A percentile compares a stretch with the other conserved stretches of the same genome.
phyloP scores from a whole-genome alignment of 2,888 invertebrate species.

The Drosophila paracracens region DNA sequence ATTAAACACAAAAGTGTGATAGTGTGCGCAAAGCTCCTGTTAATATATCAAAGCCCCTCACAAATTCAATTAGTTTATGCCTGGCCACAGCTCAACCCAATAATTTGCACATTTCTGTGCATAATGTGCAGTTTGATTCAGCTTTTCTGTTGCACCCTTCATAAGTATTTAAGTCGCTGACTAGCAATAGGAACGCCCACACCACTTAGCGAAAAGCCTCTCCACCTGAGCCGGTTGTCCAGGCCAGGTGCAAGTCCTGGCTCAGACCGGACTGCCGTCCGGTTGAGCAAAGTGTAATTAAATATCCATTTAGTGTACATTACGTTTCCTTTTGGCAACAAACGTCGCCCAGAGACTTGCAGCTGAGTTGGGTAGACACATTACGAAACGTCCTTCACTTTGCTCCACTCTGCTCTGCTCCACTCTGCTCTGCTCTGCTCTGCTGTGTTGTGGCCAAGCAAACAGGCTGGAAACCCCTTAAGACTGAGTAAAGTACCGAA shows the following conservation, averaged over 20 bases:
- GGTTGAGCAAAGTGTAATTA: slow-evolving; percentile 70
- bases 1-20: slow-evolving; percentile 27
- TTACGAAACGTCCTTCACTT: slow-evolving; percentile 40
- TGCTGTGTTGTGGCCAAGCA: slow-evolving; percentile 7
- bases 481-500: slow-evolving; percentile 31
- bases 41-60: slow-evolving; percentile 4
- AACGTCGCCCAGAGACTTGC: slow-evolving; percentile 39
- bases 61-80: slow-evolving; percentile 28
- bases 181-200: background rate
- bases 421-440: background rate
- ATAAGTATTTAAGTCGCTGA: slow-evolving; percentile 38
- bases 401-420: background rate
- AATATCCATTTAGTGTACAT: slow-evolving; percentile 80
- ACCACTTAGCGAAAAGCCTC: slow-evolving; percentile 11
- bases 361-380: slow-evolving; percentile 70
- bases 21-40: slow-evolving; percentile 11
- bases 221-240: slow-evolving; percentile 27
- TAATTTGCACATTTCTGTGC: slow-evolving; percentile 2
- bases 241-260: background rate
- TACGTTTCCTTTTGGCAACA: slow-evolving; percentile 70
- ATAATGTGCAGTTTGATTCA: slow-evolving; percentile 1
- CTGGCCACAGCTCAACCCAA: background rate
- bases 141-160: slow-evolving; percentile 34
- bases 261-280: background rate
- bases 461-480: slow-evolving; percentile 46